phyloP scores from a whole-genome alignment of 92 coral and sea anemone genomes.

The Palythoa grandis region DNA sequence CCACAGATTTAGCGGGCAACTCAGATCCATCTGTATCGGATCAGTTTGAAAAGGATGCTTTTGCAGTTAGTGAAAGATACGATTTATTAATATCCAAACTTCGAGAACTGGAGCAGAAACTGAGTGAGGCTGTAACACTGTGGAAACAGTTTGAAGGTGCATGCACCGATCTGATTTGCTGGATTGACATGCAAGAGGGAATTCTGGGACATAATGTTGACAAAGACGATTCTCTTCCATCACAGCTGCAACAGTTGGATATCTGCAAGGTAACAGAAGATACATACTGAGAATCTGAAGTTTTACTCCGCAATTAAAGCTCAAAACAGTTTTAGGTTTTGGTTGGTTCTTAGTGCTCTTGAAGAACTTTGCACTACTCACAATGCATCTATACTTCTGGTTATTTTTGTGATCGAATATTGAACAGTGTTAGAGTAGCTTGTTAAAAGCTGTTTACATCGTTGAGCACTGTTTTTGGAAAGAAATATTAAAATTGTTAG shows the following conservation, averaged over 20 bases:
- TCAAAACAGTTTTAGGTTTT: too few species aligned
- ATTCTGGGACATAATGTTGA: slow-evolving; percentile 66
- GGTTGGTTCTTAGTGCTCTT: too few species aligned
- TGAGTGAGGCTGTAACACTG: slow-evolving; percentile 50
- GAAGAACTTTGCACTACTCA: too few species aligned
- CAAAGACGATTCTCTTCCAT: slow-evolving; percentile 67
- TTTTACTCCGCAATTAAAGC: too few species aligned
- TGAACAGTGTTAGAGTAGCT: too few species aligned
- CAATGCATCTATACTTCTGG: too few species aligned
- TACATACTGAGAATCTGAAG: neutral
- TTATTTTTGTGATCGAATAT: too few species aligned
- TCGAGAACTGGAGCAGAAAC: slow-evolving; percentile 61
- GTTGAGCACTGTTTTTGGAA: too few species aligned
- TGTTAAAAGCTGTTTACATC: too few species aligned
- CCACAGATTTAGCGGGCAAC: slow-evolving; percentile 79
- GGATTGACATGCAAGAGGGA: slow-evolving; percentile 81
- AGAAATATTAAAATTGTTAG: too few species aligned
- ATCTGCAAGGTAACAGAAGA: slow-evolving; percentile 71
- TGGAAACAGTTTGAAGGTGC: slow-evolving; percentile 90
- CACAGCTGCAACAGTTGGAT: slow-evolving; percentile 81
- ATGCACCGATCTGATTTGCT: slow-evolving; percentile 76
- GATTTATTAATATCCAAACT: slow-evolving; percentile 61
- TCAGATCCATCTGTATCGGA: slow-evolving; percentile 75
- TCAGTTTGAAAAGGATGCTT: slow-evolving; percentile 73
- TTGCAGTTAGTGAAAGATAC: slow-evolving; percentile 72